Conservation (phyloP, 2,797 vertebrate genomes). For the Schizopygopsis malacanthus region DNA sequence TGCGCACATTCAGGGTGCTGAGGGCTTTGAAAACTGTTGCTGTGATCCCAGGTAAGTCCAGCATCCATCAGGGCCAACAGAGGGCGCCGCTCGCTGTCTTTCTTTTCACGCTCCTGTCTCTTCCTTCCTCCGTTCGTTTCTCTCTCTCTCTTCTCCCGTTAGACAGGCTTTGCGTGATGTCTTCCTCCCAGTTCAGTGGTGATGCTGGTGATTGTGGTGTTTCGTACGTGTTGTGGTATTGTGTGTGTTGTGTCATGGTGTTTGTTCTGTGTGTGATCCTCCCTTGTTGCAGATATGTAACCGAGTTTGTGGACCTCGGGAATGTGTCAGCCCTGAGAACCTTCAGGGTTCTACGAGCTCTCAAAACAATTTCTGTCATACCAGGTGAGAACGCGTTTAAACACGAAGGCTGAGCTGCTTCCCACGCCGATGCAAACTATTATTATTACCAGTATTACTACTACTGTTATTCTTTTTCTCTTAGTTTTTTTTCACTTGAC, state of each 20-base stretch:
- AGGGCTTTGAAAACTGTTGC: slow-evolving; percentile 99
- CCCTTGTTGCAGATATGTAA: slow-evolving; percentile 99
- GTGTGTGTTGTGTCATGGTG: slow-evolving; percentile 96
- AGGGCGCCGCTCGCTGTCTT: slow-evolving; percentile 80
- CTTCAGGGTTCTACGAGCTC: slow-evolving; percentile 99
- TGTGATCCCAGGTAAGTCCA: slow-evolving; percentile 90
- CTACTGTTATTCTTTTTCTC: slow-evolving; percentile 49
- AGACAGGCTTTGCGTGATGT: slow-evolving; percentile 85
- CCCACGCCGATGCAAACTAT: slow-evolving; percentile 58
- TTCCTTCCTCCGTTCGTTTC: slow-evolving; percentile 60
- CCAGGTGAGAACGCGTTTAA: slow-evolving; percentile 97
- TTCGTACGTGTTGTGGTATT: slow-evolving; percentile 79
- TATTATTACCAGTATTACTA: slow-evolving; percentile 65
- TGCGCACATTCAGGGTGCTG: slow-evolving; percentile 96
- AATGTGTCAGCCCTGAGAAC: slow-evolving; percentile 99
- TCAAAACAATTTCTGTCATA: slow-evolving; percentile 99
- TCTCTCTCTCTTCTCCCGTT: slow-evolving; percentile 62
- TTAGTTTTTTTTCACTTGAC: slow-evolving; percentile 54
- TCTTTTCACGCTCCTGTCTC: slow-evolving; percentile 65
- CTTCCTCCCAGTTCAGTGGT: slow-evolving; percentile 75
- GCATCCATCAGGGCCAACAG: slow-evolving; percentile 76
- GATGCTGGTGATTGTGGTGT: slow-evolving; percentile 77
- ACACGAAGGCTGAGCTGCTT: slow-evolving; percentile 82
- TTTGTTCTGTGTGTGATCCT: slow-evolving; percentile 98
- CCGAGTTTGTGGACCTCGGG: slow-evolving; percentile 99